Evolutionary conservation across 1,140 invertebrate species (phyloP).

Genomic region (Drosophila bocqueti): DNA sequence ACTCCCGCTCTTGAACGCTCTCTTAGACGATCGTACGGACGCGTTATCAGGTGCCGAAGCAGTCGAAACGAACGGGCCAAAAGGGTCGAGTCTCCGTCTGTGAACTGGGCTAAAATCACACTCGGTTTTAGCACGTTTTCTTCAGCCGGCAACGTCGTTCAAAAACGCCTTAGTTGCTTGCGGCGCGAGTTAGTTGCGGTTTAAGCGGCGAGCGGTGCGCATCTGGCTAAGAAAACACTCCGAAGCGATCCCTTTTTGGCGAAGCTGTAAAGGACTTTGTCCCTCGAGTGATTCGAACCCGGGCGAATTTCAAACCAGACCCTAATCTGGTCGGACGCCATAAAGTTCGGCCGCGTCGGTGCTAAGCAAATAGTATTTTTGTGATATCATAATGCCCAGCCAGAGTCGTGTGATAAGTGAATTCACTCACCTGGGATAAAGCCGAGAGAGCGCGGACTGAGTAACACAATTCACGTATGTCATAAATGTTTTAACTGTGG

Average conservation of each 20-base stretch:
- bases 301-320: constrained; percentile 16
- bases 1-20: not conserved
- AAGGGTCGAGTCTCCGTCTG: constrained; percentile 35
- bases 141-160: constrained; percentile 46
- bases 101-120: constrained; percentile 69
- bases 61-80: constrained; percentile 15
- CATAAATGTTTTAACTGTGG: constrained; percentile 42
- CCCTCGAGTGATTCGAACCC: constrained; percentile 9
- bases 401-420: constrained; percentile 44
- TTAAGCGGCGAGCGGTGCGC: constrained; percentile 60
- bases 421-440: constrained; percentile 37
- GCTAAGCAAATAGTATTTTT: constrained; percentile 47
- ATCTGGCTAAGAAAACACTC: constrained; percentile 26
- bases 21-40: constrained; percentile 32
- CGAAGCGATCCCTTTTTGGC: constrained; percentile 6
- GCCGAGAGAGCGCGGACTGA: constrained; percentile 21
- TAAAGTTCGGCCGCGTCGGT: constrained; percentile 36
- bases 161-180: constrained; percentile 69
- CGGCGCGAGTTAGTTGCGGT: constrained; percentile 67
- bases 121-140: constrained; percentile 65
- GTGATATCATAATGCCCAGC: constrained; percentile 44
- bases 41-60: constrained; percentile 58
- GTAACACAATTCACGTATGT: constrained; percentile 35
- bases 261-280: constrained; percentile 37
- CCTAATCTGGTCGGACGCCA: constrained; percentile 33